phyloP scores from a whole-genome alignment of 2,797 vertebrate genomes.

The Percopsis omiscomaycus region DNA sequence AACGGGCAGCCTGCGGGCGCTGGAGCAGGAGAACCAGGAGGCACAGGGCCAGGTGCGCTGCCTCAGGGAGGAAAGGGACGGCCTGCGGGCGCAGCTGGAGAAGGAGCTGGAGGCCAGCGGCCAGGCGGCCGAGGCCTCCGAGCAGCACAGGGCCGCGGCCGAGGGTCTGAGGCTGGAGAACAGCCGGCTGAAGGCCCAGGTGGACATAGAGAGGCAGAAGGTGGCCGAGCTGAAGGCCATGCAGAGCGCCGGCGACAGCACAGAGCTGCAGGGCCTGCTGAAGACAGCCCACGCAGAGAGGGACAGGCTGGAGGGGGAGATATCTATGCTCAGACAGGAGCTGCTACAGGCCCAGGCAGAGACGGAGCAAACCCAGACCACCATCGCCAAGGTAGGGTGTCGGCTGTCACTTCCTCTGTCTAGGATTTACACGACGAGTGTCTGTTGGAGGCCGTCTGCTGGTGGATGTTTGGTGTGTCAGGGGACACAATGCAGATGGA shows the following conservation, averaged over 20 bases:
- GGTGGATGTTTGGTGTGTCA: slow-evolving; percentile 16
- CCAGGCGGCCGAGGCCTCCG: slow-evolving; percentile 68
- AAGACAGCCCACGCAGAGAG: slow-evolving; percentile 84
- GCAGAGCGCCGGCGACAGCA: slow-evolving; percentile 78
- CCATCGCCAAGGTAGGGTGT: slow-evolving; percentile 82
- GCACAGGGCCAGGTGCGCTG: slow-evolving; percentile 75
- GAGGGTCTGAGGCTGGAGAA: slow-evolving; percentile 87
- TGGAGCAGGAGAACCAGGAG: slow-evolving; percentile 89
- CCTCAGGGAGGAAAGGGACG: slow-evolving; percentile 83
- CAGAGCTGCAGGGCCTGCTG: slow-evolving; percentile 84
- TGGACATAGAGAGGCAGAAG: slow-evolving; percentile 89
- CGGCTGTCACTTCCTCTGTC: too few species aligned
- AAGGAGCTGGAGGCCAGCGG: slow-evolving; percentile 72
- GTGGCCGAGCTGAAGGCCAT: slow-evolving; percentile 78
- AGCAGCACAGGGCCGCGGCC: slow-evolving; percentile 74
- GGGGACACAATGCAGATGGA: too few species aligned
- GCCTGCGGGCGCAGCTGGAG: slow-evolving; percentile 78
- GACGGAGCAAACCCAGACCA: slow-evolving; percentile 74
- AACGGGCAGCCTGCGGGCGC: slow-evolving; percentile 86
- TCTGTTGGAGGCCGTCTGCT: slow-evolving; percentile 16
- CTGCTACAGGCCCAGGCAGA: slow-evolving; percentile 84
- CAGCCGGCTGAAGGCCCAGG: slow-evolving; percentile 81
- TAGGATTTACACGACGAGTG: too few species aligned
- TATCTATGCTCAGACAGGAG: slow-evolving; percentile 85
- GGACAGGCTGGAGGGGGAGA: slow-evolving; percentile 83